A percentile compares a stretch with the other conserved stretches of the same genome.
Evolutionary conservation across 2,113 vertebrate species (phyloP).

Genomic region (Ibidorhyncha struthersii): DNA sequence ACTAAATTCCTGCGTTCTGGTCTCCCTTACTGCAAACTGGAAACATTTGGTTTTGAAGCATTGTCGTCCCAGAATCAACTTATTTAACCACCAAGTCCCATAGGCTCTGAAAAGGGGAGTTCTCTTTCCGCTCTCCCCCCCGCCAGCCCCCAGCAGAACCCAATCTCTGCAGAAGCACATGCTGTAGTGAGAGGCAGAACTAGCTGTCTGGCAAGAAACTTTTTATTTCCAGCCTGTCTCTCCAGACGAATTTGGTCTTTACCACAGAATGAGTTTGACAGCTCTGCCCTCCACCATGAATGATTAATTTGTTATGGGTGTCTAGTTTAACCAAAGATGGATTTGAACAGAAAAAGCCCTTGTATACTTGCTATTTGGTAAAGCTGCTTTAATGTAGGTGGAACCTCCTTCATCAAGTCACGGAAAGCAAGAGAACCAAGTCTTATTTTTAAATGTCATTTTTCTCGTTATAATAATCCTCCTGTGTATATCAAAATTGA

Average conservation of each 20-base stretch:
- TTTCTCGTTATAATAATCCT: not conserved
- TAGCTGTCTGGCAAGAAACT: constrained; percentile 46
- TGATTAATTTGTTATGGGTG: constrained; percentile 64
- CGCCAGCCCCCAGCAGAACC: not conserved
- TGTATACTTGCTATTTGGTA: constrained; percentile 33
- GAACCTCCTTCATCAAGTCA: constrained; percentile 36
- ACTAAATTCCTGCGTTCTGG: not conserved
- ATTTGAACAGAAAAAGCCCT: constrained; percentile 50
- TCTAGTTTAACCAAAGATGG: constrained; percentile 60
- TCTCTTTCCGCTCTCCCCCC: not conserved
- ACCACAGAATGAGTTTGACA: constrained; percentile 64
- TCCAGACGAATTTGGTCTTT: constrained; percentile 48
- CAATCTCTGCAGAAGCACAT: not conserved
- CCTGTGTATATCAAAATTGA: not conserved
- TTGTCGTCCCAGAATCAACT: not conserved
- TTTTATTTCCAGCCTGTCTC: constrained; percentile 38
- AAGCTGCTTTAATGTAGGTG: constrained; percentile 42
- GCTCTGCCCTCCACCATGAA: constrained; percentile 52
- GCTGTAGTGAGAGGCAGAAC: not conserved
- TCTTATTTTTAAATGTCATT: constrained; percentile 22
- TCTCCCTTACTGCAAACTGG: not conserved
- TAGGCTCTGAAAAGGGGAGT: not conserved
- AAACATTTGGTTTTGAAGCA: constrained; percentile 15
- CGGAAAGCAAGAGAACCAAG: not conserved
- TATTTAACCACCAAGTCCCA: not conserved